Conservation (phyloP, 2,113 vertebrate genomes). For the Promerops cafer region DNA sequence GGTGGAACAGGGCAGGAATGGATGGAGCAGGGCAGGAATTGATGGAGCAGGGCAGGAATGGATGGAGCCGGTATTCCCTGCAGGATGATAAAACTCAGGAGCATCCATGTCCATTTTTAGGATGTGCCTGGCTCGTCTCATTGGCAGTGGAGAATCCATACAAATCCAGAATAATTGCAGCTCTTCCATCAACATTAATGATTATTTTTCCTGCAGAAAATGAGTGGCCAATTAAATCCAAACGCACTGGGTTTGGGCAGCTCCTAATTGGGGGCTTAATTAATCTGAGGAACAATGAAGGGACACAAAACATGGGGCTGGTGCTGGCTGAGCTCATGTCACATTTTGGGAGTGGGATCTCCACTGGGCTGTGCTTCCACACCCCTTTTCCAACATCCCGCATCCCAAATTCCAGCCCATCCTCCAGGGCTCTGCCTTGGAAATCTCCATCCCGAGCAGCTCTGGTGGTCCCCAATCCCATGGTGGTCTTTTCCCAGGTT, state of each 20-base stretch:
- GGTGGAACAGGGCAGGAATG: not conserved
- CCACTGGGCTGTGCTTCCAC: not conserved
- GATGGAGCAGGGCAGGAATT: not conserved
- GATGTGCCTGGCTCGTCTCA: not conserved
- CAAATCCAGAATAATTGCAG: not conserved
- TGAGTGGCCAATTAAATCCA: constrained; percentile 21
- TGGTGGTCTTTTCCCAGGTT: not conserved
- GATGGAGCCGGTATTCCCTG: not conserved
- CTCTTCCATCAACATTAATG: not conserved
- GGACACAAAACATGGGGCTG: not conserved
- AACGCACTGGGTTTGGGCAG: not conserved
- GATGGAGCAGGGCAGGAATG: no score
- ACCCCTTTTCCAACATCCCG: not conserved
- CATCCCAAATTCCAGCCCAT: not conserved
- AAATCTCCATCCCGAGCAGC: not conserved
- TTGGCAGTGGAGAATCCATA: not conserved
- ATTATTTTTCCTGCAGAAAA: constrained; percentile 50
- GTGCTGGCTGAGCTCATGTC: not conserved
- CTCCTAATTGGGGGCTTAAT: constrained; percentile 3
- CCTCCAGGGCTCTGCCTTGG: not conserved
- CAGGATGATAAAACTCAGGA: not conserved
- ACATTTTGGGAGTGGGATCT: accelerated
- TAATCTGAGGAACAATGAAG: not conserved
- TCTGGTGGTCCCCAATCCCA: not conserved
- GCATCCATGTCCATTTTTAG: accelerated